Conservation (phyloP, 2,888 invertebrate genomes). For the Lepidocyrtoides sp. region DNA sequence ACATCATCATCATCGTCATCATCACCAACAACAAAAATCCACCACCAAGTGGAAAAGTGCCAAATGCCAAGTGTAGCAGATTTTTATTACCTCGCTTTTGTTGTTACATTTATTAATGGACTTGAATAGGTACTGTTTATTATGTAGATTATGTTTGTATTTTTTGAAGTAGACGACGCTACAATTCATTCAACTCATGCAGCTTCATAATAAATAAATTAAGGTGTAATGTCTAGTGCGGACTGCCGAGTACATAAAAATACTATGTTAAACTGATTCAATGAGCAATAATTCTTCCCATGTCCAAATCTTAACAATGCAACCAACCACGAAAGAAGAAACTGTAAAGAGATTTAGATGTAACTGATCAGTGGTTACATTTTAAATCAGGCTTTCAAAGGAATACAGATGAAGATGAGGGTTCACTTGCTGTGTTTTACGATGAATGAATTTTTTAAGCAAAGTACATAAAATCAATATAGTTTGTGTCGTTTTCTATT, state of each 20-base stretch:
- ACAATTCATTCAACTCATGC: constrained; percentile 4
- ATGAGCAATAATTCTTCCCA: constrained; percentile 10
- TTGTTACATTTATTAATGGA: constrained; percentile 42
- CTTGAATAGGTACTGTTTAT: neutral
- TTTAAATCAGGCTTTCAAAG: too few relatives aligned
- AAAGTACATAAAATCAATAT: too few relatives aligned
- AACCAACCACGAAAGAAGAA: constrained; percentile 17
- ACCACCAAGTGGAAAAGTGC: constrained; percentile 41
- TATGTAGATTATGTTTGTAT: constrained; percentile 21
- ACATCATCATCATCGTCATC: neutral
- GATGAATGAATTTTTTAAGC: too few relatives aligned
- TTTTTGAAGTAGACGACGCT: neutral
- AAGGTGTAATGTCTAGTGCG: neutral
- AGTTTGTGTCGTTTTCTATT: too few relatives aligned
- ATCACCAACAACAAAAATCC: neutral
- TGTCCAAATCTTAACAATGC: constrained; percentile 9
- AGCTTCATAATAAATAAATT: too few relatives aligned
- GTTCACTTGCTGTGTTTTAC: too few relatives aligned
- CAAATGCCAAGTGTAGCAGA: constrained; percentile 20
- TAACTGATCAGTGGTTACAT: too few relatives aligned
- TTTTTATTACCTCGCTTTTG: constrained; percentile 30
- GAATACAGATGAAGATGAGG: too few relatives aligned
- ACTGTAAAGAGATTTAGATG: too few relatives aligned
- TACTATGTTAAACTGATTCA: neutral
- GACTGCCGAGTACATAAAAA: neutral